Evolutionary conservation across 2,113 vertebrate species (phyloP).

Genomic region (Anolis carolinensis): DNA sequence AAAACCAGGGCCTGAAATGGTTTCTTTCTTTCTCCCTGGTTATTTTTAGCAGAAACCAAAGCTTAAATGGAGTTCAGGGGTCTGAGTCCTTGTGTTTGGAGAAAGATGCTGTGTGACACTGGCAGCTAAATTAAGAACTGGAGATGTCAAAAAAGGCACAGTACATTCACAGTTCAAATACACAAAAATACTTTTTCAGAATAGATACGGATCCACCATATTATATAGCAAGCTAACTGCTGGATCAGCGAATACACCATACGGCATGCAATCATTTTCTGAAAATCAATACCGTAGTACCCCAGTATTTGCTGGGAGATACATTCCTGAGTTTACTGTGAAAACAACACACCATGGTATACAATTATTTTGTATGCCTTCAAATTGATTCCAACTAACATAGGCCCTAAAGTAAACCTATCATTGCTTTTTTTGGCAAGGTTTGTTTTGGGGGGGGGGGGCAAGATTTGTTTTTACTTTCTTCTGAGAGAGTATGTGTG

Average conservation of each 20-base stretch:
- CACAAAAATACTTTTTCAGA: neutral
- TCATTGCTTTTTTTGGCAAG: too few relatives aligned
- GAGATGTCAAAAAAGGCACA: neutral
- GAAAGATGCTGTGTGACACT: neutral
- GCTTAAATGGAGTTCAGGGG: neutral
- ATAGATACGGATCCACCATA: neutral
- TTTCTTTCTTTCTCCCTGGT: neutral
- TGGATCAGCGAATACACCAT: neutral
- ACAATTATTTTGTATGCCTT: too few relatives aligned
- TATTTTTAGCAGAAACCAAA: neutral
- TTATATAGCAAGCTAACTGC: neutral
- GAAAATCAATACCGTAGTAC: too few relatives aligned
- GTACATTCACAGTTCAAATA: neutral
- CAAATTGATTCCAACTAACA: too few relatives aligned
- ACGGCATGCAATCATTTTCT: neutral
- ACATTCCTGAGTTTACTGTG: too few relatives aligned
- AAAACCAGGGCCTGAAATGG: neutral
- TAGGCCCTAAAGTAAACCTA: too few relatives aligned
- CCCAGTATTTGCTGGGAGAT: too few relatives aligned
- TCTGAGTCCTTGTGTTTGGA: neutral
- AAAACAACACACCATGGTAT: too few relatives aligned
- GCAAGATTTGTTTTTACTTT: too few relatives aligned
- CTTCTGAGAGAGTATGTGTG: too few relatives aligned
- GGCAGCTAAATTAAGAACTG: neutral
- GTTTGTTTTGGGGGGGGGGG: too few relatives aligned